phyloP scores from a whole-genome alignment of 2,888 invertebrate species.

The Coelogynopora nodosa region DNA sequence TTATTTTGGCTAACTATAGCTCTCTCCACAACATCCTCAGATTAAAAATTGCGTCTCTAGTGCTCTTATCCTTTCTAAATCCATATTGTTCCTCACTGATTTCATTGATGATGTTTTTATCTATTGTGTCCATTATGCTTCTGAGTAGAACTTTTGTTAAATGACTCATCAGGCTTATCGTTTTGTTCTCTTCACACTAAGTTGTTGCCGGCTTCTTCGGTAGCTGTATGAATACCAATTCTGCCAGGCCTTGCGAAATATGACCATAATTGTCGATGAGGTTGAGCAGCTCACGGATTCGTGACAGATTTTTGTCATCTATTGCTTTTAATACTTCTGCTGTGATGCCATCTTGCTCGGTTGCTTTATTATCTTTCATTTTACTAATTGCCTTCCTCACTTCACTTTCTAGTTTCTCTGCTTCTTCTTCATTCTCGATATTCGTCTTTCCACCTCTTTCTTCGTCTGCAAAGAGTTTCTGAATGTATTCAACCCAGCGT shows the following conservation, averaged over 20 bases:
- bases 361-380: conserved; percentile 31
- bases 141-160: conserved; percentile 8
- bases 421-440: conserved; percentile 24
- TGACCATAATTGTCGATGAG: conserved; percentile 23
- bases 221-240: conserved; percentile 17
- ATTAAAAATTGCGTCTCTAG: conserved; percentile 33
- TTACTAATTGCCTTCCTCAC: conserved; percentile 28
- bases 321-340: conserved; percentile 19
- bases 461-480: conserved; percentile 17
- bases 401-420: conserved; percentile 23
- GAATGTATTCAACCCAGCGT: conserved; percentile 19
- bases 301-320: conserved; percentile 10
- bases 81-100: conserved; percentile 20
- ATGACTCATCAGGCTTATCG: conserved; percentile 37
- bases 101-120: conserved; percentile 21
- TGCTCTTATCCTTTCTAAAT: conserved; percentile 21
- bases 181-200: conserved; percentile 3
- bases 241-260: conserved; percentile 15
- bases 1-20: conserved; percentile 1
- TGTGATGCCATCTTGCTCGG: conserved; percentile 24
- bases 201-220: conserved; percentile 14
- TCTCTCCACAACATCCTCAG: conserved; percentile 26
- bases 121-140: conserved; percentile 11
- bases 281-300: conserved; percentile 29
- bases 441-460: conserved; percentile 8